Conservation (phyloP, 92 coral and sea anemone genomes). For the Pocillopora meandrina region DNA sequence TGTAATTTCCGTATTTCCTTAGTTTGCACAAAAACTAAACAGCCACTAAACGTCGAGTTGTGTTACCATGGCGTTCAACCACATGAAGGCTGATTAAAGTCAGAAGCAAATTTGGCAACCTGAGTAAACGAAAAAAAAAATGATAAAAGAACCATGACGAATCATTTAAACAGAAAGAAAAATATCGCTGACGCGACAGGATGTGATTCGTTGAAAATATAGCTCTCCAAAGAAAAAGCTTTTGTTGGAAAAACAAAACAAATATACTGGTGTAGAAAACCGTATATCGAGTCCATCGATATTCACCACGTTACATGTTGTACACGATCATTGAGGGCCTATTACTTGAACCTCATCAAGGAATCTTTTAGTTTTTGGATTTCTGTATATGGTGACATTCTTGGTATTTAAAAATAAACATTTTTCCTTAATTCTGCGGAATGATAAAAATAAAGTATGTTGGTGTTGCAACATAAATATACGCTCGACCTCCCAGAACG, state of each 20-base stretch:
- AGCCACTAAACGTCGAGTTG: background rate
- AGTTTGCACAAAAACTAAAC: background rate
- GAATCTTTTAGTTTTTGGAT: background rate
- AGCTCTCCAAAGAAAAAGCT: background rate
- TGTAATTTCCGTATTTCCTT: background rate
- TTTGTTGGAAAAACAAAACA: background rate
- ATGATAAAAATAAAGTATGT: background rate
- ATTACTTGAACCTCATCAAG: background rate
- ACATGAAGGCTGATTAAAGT: background rate
- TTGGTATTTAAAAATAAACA: constrained; percentile 16
- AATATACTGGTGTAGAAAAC: background rate
- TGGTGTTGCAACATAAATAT: too few relatives aligned
- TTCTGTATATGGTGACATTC: background rate
- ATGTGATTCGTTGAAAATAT: constrained; percentile 23
- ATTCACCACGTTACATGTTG: background rate
- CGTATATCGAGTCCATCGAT: background rate
- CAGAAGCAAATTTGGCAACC: background rate
- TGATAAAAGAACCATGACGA: background rate
- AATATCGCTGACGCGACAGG: constrained; percentile 5
- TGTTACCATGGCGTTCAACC: constrained; percentile 1
- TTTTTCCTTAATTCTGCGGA: background rate
- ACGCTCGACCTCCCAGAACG: background rate
- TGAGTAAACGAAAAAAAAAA: background rate
- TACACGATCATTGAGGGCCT: background rate
- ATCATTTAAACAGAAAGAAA: constrained; percentile 1